Conservation (phyloP, 2,113 vertebrate genomes). For the Ophthalmolycus amberensis region DNA sequence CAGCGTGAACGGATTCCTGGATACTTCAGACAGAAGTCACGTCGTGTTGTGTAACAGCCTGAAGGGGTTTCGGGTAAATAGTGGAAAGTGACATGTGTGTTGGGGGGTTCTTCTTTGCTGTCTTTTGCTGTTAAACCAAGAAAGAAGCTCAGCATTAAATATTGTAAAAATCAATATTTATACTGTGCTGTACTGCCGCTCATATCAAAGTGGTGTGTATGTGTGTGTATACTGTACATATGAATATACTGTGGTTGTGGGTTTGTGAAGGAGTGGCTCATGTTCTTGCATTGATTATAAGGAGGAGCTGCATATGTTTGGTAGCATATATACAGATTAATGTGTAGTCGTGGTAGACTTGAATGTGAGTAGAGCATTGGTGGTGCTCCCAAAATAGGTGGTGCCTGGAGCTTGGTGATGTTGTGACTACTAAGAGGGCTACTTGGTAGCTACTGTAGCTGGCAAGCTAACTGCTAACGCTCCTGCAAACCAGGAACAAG, state of each 20-base stretch:
- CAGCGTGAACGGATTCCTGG: conserved; percentile 7
- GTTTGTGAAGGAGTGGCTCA: conserved; percentile 35
- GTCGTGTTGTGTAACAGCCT: conserved; percentile 5
- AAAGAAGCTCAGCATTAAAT: neutral
- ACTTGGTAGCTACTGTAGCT: neutral
- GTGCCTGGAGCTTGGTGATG: neutral
- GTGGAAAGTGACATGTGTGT: conserved; percentile 16
- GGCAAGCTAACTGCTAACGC: neutral
- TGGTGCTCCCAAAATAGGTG: neutral
- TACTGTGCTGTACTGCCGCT: conserved; percentile 6
- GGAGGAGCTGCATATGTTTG: conserved; percentile 19
- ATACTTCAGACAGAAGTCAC: conserved; percentile 7
- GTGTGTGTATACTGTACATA: neutral
- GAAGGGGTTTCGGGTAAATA: conserved; percentile 6
- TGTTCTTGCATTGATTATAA: conserved; percentile 26
- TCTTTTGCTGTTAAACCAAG: neutral
- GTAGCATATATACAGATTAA: neutral
- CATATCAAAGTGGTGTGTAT: conserved; percentile 36
- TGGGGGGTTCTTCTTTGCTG: neutral
- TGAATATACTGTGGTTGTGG: conserved; percentile 39
- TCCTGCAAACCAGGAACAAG: neutral
- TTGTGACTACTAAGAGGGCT: neutral
- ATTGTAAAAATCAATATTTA: neutral
- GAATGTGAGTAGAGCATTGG: neutral
- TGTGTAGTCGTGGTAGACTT: neutral